Evolutionary conservation across 2,797 vertebrate genomes (phyloP).

Genomic region (Emys orbicularis): DNA sequence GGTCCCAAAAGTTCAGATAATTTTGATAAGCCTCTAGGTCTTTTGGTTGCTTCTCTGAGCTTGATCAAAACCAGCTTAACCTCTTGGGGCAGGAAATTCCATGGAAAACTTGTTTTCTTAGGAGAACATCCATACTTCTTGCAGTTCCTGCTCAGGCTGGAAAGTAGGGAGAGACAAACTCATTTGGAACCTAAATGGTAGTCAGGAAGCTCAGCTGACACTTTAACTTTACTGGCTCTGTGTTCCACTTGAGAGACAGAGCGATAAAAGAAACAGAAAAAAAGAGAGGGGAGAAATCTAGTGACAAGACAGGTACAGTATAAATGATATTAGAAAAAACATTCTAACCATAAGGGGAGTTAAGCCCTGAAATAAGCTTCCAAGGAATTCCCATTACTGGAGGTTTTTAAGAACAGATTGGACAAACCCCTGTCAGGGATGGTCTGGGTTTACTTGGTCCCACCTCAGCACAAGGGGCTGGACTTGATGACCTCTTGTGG

Average conservation of each 20-base stretch:
- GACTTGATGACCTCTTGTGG: not conserved
- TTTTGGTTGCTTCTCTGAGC: not conserved
- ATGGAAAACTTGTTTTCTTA: not conserved
- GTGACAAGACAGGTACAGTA: not conserved
- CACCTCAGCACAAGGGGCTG: not conserved
- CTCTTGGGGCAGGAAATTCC: slow-evolving; percentile 23
- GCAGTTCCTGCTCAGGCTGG: not conserved
- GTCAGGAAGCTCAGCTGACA: not conserved
- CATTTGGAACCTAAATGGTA: not conserved
- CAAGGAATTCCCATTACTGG: not conserved
- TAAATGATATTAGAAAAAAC: not conserved
- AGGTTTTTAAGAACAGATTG: not conserved
- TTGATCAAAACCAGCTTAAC: not conserved
- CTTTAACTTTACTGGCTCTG: not conserved
- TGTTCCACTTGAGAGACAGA: not conserved
- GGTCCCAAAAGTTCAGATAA: slow-evolving; percentile 15
- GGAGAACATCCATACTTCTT: not conserved
- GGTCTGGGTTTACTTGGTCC: not conserved
- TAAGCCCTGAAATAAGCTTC: not conserved
- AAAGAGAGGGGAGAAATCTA: not conserved
- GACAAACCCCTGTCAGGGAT: not conserved
- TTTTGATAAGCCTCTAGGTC: not conserved
- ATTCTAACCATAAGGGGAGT: not conserved
- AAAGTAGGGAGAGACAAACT: slow-evolving; percentile 19
- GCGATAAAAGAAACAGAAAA: not conserved